Conservation (phyloP, 30 jellyfish, hydroid and myxozoan species). For the Chironex yamaguchii region DNA sequence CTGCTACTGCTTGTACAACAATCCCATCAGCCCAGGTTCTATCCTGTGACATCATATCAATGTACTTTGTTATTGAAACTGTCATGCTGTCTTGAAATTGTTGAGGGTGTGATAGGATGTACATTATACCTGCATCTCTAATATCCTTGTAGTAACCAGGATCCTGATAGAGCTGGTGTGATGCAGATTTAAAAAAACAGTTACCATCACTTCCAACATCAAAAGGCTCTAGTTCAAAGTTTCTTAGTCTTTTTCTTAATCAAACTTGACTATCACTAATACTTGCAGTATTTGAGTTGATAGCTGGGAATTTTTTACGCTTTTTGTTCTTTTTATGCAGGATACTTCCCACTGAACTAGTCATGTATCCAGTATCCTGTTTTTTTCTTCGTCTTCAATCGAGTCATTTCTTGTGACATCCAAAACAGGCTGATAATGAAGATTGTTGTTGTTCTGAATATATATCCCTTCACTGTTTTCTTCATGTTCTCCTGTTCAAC, state of each 20-base stretch:
- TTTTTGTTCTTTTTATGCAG: no score
- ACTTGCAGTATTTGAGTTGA: no score
- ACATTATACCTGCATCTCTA: background rate
- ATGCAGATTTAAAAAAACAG: slow-evolving; percentile 6
- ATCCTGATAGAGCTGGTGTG: background rate
- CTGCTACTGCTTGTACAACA: slow-evolving; percentile 1
- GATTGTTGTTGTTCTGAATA: no score
- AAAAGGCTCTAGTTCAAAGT: background rate
- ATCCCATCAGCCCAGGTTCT: slow-evolving; percentile 15
- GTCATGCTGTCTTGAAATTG: background rate
- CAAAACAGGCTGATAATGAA: background rate
- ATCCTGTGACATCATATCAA: background rate
- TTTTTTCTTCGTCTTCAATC: no score
- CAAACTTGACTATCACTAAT: no score
- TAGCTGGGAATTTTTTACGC: no score
- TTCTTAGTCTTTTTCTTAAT: background rate
- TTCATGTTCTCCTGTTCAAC: no score
- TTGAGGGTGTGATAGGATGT: background rate
- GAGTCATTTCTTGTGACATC: background rate
- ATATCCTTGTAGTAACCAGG: background rate
- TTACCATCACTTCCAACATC: slow-evolving; percentile 15
- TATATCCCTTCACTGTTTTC: no score
- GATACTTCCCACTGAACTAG: no score
- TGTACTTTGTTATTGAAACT: background rate
- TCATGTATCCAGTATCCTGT: no score